A percentile compares a stretch with the other conserved stretches of the same genome.
These are phyloP conservation scores for Moxostoma hubbsi DNA, from an alignment of 2,797 vertebrate species.

Conservation along the genomic window DNA sequence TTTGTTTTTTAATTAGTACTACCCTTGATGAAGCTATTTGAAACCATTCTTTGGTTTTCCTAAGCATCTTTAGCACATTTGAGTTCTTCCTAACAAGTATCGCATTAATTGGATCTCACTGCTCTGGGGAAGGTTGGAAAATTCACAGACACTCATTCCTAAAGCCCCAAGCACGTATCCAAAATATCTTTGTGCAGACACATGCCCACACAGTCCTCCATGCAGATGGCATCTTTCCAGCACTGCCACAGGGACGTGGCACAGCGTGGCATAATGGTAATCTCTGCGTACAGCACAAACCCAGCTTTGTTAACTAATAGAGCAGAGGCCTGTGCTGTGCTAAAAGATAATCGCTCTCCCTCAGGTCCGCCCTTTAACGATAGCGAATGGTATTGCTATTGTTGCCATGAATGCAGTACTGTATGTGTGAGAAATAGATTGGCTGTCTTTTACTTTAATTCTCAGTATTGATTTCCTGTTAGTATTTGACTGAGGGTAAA, in stretches of 20 bases:
- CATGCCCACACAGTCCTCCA: constrained; percentile 27
- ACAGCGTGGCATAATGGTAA: constrained; percentile 1
- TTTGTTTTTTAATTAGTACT: no score
- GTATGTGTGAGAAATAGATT: not conserved
- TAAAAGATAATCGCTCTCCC: constrained; percentile 16
- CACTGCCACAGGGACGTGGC: constrained; percentile 28
- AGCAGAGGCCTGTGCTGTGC: not conserved
- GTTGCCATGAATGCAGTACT: not conserved
- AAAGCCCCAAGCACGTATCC: not conserved
- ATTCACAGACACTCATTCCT: not conserved
- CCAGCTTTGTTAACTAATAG: constrained; percentile 34
- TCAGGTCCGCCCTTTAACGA: not conserved
- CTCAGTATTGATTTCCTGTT: not conserved
- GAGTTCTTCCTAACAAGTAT: not conserved
- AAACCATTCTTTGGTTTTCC: no score
- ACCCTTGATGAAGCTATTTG: no score
- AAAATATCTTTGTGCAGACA: constrained; percentile 10
- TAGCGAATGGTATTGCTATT: not conserved
- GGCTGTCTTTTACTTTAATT: not conserved
- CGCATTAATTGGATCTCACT: constrained; percentile 17
- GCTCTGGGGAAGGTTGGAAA: not conserved
- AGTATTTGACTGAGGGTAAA: not conserved
- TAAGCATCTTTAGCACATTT: no score
- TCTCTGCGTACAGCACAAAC: constrained; percentile 36
- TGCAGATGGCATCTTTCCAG: constrained; percentile 32